Conservation (phyloP, 1,140 invertebrate genomes). For the Bombus huntii region DNA sequence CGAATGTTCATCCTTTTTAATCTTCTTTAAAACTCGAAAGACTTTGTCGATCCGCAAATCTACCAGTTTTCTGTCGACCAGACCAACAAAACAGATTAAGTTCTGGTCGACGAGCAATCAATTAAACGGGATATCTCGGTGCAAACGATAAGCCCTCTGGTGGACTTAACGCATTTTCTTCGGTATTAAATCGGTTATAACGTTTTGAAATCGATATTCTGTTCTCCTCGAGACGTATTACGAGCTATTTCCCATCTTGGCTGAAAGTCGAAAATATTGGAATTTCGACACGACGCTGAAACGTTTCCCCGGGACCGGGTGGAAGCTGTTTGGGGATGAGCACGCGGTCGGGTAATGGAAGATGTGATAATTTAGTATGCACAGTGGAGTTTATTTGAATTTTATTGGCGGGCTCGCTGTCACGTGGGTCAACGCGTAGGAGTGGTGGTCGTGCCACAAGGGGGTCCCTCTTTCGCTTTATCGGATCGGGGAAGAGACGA, state of each 20-base stretch:
- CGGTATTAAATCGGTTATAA: neutral
- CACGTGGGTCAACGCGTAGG: conserved; percentile 73
- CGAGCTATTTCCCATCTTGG: neutral
- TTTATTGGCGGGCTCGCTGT: conserved; percentile 81
- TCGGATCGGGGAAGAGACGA: conserved; percentile 77
- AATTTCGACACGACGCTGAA: conserved; percentile 58
- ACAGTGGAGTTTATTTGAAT: conserved; percentile 83
- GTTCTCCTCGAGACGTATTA: neutral
- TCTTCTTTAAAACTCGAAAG: neutral
- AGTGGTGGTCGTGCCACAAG: conserved; percentile 68
- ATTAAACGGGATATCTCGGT: conserved; percentile 25
- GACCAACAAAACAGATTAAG: conserved; percentile 39
- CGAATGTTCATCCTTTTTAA: conserved; percentile 14
- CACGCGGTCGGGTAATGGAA: conserved; percentile 80
- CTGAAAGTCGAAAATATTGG: conserved; percentile 62
- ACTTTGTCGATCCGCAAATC: conserved; percentile 14
- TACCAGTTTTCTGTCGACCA: neutral
- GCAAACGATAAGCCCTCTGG: neutral
- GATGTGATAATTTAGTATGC: conserved; percentile 83
- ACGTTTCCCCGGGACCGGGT: conserved; percentile 47
- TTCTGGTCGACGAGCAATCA: conserved; percentile 16
- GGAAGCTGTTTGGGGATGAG: conserved; percentile 59
- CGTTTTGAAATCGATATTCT: conserved; percentile 9
- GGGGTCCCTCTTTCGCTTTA: conserved; percentile 78
- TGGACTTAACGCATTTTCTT: conserved; percentile 12